Base-by-base conservation (phyloP, 2,888 invertebrate species). In the Tiphia femorata region DNA sequence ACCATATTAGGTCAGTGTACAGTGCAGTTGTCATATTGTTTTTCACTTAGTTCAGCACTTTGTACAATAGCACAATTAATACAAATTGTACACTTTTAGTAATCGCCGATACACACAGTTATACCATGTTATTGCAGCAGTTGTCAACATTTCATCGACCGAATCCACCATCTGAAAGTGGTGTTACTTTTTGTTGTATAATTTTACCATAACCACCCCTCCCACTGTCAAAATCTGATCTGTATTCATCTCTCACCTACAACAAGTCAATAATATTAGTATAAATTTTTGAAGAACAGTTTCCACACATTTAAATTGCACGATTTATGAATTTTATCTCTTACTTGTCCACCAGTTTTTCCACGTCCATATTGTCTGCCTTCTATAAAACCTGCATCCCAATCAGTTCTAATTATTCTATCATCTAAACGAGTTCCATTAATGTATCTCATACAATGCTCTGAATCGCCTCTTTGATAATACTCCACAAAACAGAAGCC, bases 401-500 rank as follows among this genome's bases (percentile, higher is more conserved):
- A 99, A 84, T 99, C 99, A 51, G 97, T 96, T 76, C 99, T 88
- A 40, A 99, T 95, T 62, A 98, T 93, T 78, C 99, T 89, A 81
- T 99, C 99, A 84, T 99, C 99, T 46, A 99, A 86, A 70, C 97
- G 87, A 0, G 98, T 98, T 1, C 97, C 97, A 86, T 98, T 98
- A 27, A 99, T 89, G 81, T 95, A 99, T 70, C 97, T 88, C 90
- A 94, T 91, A 80, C 93, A 91, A 69, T 90, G 87, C 82, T 95
- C 94, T 1, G 93, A 89, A 82, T 94, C 94, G 0, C 75, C 73
- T 72, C 94, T 87, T 16, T 84, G 84, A 77, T 94, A 95, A 84
- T 93, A 99, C 87, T 99, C 99, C 1, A 99, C 92, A 85, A 99
- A 99, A 83, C 98, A 99, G 84, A 99, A 99, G 1, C 99, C 99